Evolutionary conservation across 2,888 invertebrate genomes (phyloP).

Genomic region (Cremastobaeus sp.): DNA sequence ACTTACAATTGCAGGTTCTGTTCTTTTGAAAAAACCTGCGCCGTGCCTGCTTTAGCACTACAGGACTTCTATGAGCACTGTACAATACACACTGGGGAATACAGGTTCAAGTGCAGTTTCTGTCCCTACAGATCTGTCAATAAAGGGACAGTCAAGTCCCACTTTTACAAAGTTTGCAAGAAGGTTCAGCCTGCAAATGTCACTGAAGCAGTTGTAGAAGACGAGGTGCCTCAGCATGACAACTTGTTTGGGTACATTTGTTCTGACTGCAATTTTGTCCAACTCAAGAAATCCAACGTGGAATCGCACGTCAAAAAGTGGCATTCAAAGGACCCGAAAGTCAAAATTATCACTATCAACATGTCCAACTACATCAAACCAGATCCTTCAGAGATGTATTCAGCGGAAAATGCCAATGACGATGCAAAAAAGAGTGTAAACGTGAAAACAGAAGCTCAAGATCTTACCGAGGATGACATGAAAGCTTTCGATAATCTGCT

Average conservation of each 20-base stretch:
- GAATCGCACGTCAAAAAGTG: slow-evolving; percentile 82
- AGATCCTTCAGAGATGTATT: slow-evolving; percentile 28
- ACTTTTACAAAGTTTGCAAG: slow-evolving; percentile 73
- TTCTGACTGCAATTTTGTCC: slow-evolving; percentile 86
- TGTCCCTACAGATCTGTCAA: slow-evolving; percentile 79
- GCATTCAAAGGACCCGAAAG: slow-evolving; percentile 78
- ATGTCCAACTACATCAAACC: slow-evolving; percentile 69
- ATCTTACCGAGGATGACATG: slow-evolving; percentile 18
- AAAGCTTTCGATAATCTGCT: slow-evolving; percentile 39
- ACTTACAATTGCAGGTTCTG: slow-evolving; percentile 75
- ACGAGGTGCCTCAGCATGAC: slow-evolving; percentile 67
- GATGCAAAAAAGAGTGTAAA: background rate
- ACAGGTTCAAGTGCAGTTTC: slow-evolving; percentile 82
- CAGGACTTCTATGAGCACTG: slow-evolving; percentile 85
- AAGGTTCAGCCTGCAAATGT: slow-evolving; percentile 39
- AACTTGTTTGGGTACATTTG: slow-evolving; percentile 83
- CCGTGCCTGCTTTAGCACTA: slow-evolving; percentile 60
- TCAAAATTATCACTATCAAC: slow-evolving; percentile 78
- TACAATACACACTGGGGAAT: slow-evolving; percentile 88
- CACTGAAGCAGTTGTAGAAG: slow-evolving; percentile 64
- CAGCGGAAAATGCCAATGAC: slow-evolving; percentile 8
- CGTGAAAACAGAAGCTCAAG: slow-evolving; percentile 1
- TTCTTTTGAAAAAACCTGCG: slow-evolving; percentile 41
- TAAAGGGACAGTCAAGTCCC: slow-evolving; percentile 72
- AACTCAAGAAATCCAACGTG: slow-evolving; percentile 82